A percentile compares a stretch with the other conserved stretches of the same genome.
Evolutionary conservation across 2,888 invertebrate species (phyloP).

Genomic region (Nemoura dubitans): DNA sequence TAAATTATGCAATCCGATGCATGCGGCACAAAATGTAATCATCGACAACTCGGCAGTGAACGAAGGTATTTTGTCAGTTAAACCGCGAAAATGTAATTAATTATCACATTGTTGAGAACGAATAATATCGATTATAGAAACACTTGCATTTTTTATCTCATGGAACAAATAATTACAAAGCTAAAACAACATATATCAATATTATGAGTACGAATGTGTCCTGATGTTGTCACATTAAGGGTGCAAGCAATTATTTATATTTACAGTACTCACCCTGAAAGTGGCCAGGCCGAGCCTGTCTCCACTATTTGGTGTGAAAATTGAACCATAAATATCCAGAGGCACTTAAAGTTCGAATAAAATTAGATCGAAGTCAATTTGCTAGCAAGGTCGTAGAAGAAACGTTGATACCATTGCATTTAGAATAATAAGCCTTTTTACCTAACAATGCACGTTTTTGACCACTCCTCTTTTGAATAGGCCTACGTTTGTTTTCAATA

Average conservation of each 20-base stretch:
- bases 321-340: conserved; percentile 7
- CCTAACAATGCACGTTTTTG: conserved; percentile 40
- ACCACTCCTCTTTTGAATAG: conserved; percentile 51
- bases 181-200: background rate
- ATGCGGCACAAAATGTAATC: background rate
- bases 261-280: background rate
- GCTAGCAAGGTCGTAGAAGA: background rate
- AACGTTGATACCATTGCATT: background rate
- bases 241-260: background rate
- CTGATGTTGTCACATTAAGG: background rate
- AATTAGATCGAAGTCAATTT: background rate
- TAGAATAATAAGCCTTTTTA: conserved; percentile 7
- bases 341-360: background rate
- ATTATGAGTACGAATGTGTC: background rate
- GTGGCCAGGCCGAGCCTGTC: background rate
- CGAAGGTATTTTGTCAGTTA: background rate
- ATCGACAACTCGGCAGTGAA: background rate
- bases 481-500: background rate
- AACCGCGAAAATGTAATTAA: background rate
- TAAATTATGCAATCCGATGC: background rate
- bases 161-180: background rate
- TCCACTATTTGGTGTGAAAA: background rate
- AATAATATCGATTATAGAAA: background rate
- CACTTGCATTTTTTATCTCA: no score
- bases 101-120: background rate